Conservation (phyloP, 2,888 invertebrate species). For the Antheraea assamensis region DNA sequence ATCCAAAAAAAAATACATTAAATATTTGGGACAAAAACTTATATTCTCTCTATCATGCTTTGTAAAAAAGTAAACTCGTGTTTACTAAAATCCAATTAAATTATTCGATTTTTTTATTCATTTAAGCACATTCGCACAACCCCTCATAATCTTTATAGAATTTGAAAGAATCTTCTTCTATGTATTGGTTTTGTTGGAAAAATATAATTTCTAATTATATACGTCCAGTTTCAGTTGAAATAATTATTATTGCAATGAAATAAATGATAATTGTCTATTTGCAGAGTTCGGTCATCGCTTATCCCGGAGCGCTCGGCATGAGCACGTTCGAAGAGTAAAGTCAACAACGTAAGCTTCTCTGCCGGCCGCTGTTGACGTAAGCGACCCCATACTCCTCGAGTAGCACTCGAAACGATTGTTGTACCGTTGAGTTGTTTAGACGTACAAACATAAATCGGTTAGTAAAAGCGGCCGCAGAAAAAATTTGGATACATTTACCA, state of each 20-base stretch:
- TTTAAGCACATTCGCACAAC: no score
- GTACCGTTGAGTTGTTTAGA: not conserved
- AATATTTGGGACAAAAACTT: no score
- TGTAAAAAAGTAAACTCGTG: no score
- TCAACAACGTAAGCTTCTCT: slow-evolving; percentile 56
- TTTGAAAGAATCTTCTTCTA: not conserved
- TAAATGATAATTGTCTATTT: slow-evolving; percentile 30
- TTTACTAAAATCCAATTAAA: no score
- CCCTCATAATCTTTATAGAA: not conserved
- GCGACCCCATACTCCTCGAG: slow-evolving; percentile 13
- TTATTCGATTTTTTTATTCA: no score
- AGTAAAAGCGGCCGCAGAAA: not conserved
- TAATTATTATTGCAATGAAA: slow-evolving; percentile 27
- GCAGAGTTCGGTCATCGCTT: slow-evolving; percentile 36
- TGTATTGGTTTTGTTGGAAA: not conserved
- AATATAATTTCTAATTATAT: not conserved
- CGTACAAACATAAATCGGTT: not conserved
- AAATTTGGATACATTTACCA: not conserved
- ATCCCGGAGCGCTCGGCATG: slow-evolving; percentile 41
- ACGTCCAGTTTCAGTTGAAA: slow-evolving; percentile 18
- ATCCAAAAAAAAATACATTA: no score
- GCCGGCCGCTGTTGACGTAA: slow-evolving; percentile 36
- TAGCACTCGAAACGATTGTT: not conserved
- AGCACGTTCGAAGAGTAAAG: slow-evolving; percentile 59
- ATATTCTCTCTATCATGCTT: no score